Conservation (phyloP, 2,888 invertebrate species). For the Aquatica leii region DNA sequence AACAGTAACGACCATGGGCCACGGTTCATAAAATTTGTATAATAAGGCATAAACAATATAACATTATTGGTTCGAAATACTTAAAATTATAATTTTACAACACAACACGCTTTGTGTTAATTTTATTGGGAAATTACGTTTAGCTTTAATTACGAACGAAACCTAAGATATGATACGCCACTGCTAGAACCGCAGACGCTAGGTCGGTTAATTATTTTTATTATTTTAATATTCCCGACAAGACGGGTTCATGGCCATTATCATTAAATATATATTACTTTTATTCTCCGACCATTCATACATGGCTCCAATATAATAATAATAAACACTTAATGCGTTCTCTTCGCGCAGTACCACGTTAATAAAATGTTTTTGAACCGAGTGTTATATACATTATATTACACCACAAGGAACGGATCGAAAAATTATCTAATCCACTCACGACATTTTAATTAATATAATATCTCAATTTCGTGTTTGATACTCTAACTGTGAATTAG, state of each 20-base stretch:
- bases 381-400: conserved; percentile 18
- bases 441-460: conserved; percentile 30
- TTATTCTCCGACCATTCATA: conserved; percentile 58
- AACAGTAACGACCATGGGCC: conserved; percentile 27
- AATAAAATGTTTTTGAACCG: conserved; percentile 31
- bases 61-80: conserved; percentile 9
- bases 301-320: conserved; percentile 60
- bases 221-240: conserved; percentile 60
- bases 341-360: conserved; percentile 31
- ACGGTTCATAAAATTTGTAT: conserved; percentile 32
- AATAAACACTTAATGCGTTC: conserved; percentile 43
- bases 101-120: conserved; percentile 12
- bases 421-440: conserved; percentile 29
- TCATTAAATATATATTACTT: conserved; percentile 63
- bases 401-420: conserved; percentile 16
- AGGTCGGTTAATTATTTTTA: conserved; percentile 59
- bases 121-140: conserved; percentile 21
- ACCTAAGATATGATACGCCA: conserved; percentile 33
- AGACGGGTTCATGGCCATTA: conserved; percentile 62
- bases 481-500: conserved; percentile 3
- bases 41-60: conserved; percentile 29
- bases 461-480: conserved; percentile 32
- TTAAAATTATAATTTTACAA: conserved; percentile 24
- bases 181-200: conserved; percentile 48
- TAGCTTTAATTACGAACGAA: conserved; percentile 18